Percentiles rank a stretch among this genome's conserved stretches.
Conservation (phyloP, 2,113 vertebrate species). For the Malurus cyaneus region DNA sequence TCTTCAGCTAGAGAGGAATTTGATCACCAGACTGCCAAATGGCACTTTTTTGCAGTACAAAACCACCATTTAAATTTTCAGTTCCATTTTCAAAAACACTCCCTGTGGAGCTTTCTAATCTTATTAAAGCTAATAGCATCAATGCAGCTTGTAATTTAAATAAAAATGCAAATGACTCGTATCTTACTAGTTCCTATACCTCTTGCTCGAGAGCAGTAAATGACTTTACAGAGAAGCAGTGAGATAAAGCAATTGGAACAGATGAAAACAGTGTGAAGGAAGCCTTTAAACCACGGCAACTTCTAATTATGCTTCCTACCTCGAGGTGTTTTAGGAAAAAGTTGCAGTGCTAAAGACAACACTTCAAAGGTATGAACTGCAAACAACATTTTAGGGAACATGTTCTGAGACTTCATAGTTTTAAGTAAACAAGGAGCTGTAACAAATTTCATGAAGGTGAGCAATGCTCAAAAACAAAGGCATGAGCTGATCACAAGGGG, state of each 20-base stretch:
- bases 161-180: constrained; percentile 15
- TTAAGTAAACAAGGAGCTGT: background rate
- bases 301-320: background rate
- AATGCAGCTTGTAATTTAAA: background rate
- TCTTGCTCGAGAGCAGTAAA: background rate
- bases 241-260: constrained; percentile 19
- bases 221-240: background rate
- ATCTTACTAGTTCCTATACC: background rate
- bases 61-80: background rate
- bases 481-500: background rate
- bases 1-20: background rate
- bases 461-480: background rate
- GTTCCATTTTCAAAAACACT: constrained; percentile 7
- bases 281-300: background rate
- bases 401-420: background rate
- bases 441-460: background rate
- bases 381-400: background rate
- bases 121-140: constrained; percentile 8
- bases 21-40: background rate
- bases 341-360: background rate
- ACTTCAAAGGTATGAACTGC: background rate
- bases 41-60: background rate
- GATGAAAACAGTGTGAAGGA: background rate
- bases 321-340: background rate
- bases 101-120: background rate